Base-by-base conservation (phyloP, 2,797 vertebrate species). In the Notamacropus eugenii region DNA sequence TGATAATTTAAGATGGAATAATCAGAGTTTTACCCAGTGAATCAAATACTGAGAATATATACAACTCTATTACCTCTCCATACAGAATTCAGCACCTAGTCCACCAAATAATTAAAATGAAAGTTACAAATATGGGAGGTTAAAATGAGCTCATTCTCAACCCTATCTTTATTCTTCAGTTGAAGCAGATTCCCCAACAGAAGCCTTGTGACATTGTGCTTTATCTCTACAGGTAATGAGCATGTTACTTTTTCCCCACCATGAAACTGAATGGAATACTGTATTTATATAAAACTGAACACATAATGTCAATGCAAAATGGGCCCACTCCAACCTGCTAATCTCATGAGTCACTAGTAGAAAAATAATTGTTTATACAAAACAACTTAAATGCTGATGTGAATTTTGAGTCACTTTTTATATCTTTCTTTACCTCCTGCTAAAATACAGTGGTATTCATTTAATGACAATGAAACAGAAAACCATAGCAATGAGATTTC, bases 191-290 rank as follows among this genome's bases (percentile, higher is more conserved):
- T 91, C 13, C 34, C 59, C 74, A n/a, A 16, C 27, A 90, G 54
- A 92, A 82, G 34, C 50, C 54, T 57, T 94, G n/a, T 87, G 55
- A 90, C 93, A 92, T 54, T 16, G 2, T 55, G 93, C 90, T 74
- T 67, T 93, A 82, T 94, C 92, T 82, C 19, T 91, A 92, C 93
- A 93, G 13, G 90, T 24, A 92, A 87, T 94, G 93, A 92, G 74
- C 90, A 90, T 6, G 90, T 40, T 94, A 91, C 14, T 91, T 52
- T 92, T 29, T 29, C 1, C 54, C 52, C 59, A 92, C 34, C 52
- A 46, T 67, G 96, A 94, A 94, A 96, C 92, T 93, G 92, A 95
- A 92, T 94, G 91, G 92, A 96, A 92, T 54, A 94, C 52, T 90
- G 40, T 94, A 94, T 95, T 96, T 96, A 93, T 82, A 90, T 91